Percentiles rank a stretch among this genome's conserved stretches.
Conservation (phyloP, 2,797 vertebrate genomes). For the Nyctibius grandis region DNA sequence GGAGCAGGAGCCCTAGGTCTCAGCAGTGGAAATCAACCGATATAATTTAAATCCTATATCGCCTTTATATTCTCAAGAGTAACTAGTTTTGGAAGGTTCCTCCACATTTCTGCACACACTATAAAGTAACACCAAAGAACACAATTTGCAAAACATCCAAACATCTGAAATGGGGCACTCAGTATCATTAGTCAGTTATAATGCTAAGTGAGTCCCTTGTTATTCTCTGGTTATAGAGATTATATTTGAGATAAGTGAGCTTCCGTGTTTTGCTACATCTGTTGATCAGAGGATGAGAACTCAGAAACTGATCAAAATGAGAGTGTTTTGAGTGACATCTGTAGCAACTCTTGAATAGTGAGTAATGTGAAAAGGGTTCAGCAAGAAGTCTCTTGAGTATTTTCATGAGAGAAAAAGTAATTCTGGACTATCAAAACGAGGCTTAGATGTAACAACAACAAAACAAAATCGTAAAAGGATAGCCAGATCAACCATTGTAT, state of each 20-base stretch:
- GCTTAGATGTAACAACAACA: not conserved
- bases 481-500: not conserved
- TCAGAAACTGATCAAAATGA: not conserved
- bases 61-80: not conserved
- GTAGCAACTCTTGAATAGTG: not conserved
- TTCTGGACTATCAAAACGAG: conserved; percentile 19
- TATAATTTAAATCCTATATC: not conserved
- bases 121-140: not conserved
- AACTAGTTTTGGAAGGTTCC: not conserved
- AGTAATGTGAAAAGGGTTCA: not conserved
- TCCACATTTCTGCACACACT: not conserved
- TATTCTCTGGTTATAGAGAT: not conserved
- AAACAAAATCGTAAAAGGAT: not conserved
- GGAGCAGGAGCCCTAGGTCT: not conserved
- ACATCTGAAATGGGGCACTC: not conserved
- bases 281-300: not conserved
- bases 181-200: not conserved
- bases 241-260: not conserved
- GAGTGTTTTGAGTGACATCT: not conserved
- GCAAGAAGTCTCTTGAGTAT: not conserved
- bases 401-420: conserved; percentile 5
- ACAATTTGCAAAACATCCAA: not conserved
- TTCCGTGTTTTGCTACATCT: not conserved
- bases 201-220: not conserved
- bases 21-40: not conserved